phyloP scores from a whole-genome alignment of 2,888 invertebrate species.

The Nesidiocoris tenuis region DNA sequence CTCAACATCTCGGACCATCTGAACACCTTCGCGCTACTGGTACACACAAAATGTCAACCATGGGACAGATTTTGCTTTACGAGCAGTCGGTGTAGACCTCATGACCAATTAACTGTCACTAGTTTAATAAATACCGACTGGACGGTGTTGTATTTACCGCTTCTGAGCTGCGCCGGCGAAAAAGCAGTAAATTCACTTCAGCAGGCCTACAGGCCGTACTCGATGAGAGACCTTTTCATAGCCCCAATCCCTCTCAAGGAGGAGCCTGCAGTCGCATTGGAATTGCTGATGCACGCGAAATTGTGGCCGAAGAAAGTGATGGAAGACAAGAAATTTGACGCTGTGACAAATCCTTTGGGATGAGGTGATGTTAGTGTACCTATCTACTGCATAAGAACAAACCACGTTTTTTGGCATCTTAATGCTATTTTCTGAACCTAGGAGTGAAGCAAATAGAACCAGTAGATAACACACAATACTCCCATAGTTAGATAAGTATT shows the following conservation, averaged over 20 bases:
- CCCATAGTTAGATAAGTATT: too few species aligned
- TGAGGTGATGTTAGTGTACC: too few species aligned
- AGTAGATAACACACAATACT: too few species aligned
- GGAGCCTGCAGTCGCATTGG: not conserved
- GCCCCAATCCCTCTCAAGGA: too few species aligned
- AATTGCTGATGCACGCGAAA: not conserved
- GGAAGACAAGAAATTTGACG: too few species aligned
- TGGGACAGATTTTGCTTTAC: too few species aligned
- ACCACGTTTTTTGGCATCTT: too few species aligned
- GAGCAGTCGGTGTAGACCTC: not conserved
- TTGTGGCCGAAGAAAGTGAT: too few species aligned
- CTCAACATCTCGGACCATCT: not conserved
- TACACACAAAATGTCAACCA: constrained; percentile 17
- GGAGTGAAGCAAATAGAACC: too few species aligned
- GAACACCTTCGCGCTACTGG: constrained; percentile 11
- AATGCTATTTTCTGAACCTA: too few species aligned
- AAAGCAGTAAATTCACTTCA: not conserved
- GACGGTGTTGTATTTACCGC: constrained; percentile 2
- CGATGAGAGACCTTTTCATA: not conserved
- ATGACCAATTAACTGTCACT: constrained; percentile 30
- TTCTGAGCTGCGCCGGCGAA: not conserved
- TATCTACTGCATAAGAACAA: too few species aligned
- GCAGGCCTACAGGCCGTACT: not conserved
- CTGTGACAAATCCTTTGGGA: too few species aligned
- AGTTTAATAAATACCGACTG: constrained; percentile 38